These are phyloP conservation scores for Metalampra italica DNA, from an alignment of 2,888 invertebrate species.

Conservation along the genomic window DNA sequence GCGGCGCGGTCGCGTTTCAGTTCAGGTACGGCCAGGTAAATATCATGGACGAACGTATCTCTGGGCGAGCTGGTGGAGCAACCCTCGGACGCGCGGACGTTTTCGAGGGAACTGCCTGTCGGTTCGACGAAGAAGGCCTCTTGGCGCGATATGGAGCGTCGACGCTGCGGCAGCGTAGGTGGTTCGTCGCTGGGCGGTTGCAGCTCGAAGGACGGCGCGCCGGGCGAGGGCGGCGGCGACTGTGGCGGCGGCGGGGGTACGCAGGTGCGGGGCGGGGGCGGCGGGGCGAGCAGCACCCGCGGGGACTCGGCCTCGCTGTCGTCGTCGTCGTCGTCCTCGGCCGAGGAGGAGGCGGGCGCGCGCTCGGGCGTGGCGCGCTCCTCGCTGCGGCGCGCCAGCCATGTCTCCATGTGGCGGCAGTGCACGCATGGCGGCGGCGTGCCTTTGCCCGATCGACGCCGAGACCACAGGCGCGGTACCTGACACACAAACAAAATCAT, in stretches of 20 bases:
- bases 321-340: constrained; percentile 70
- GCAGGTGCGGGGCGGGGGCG: constrained; percentile 60
- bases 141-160: constrained; percentile 88
- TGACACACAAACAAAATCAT: constrained; percentile 33
- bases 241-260: constrained; percentile 47
- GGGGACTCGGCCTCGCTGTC: constrained; percentile 73
- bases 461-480: constrained; percentile 82
- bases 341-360: constrained; percentile 54
- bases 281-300: constrained; percentile 80
- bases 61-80: constrained; percentile 47
- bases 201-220: constrained; percentile 78
- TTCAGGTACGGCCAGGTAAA: constrained; percentile 89
- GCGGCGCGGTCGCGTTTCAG: constrained; percentile 91
- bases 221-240: constrained; percentile 75
- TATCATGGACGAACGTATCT: constrained; percentile 81
- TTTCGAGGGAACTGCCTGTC: constrained; percentile 84
- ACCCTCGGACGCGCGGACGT: constrained; percentile 79
- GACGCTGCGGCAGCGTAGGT: constrained; percentile 69
- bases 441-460: constrained; percentile 81
- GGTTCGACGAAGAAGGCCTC: constrained; percentile 90
- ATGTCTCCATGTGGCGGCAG: constrained; percentile 87
- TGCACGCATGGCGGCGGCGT: constrained; percentile 86
- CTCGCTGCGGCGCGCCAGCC: constrained; percentile 77
- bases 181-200: constrained; percentile 74
- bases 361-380: constrained; percentile 61